These are phyloP conservation scores for crab-eating macaque (Macaca fascicularis) DNA, from an alignment of 2,113 vertebrate species.

Conservation along the genomic window T2T-MFA8v1.1 NC_088394.1:48897001-48897500, in stretches of 20 bases:
- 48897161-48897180: neutral
- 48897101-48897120: slow-evolving; percentile 73
- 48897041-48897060: slow-evolving; percentile 66
- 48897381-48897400: slow-evolving; percentile 6
- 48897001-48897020: slow-evolving; percentile 72
- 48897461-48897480: neutral
- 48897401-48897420: neutral
- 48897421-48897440: slow-evolving; percentile 24
- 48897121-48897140: slow-evolving; percentile 62
- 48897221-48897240: slow-evolving; percentile 41
- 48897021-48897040: slow-evolving; percentile 69
- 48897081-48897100: slow-evolving; percentile 74
- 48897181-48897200: slow-evolving; percentile 52
- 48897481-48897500: neutral
- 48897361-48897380: neutral
- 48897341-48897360: slow-evolving; percentile 28
- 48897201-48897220: slow-evolving; percentile 60
- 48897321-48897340: neutral
- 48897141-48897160: neutral
- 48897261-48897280: neutral
- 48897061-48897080: slow-evolving; percentile 52
- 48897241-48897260: neutral
- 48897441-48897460: neutral
- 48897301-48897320: neutral
- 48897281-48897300: slow-evolving; percentile 8